These are phyloP conservation scores for Piscicola geometra DNA, from an alignment of 2,888 invertebrate species.

Conservation along the genomic window DNA sequence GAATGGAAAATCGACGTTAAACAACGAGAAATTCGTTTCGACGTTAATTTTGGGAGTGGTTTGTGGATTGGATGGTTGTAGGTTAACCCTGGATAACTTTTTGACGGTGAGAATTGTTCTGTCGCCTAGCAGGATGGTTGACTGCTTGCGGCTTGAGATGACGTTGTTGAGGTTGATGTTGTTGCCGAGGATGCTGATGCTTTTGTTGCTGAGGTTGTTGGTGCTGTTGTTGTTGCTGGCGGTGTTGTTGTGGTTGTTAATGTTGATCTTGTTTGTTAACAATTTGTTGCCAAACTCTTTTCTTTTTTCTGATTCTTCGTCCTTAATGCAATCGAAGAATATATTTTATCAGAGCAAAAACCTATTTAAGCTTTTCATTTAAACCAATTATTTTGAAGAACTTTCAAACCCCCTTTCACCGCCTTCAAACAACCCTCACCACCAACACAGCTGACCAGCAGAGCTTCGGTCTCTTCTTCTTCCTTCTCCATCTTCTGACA, in stretches of 20 bases:
- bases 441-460: too few species aligned
- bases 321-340: too few species aligned
- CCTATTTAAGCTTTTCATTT: too few species aligned
- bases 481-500: conserved; percentile 64
- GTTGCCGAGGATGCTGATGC: conserved; percentile 6
- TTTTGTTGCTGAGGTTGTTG: conserved; percentile 6
- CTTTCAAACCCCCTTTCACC: too few species aligned
- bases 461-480: conserved; percentile 60
- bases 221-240: conserved; percentile 4
- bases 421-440: too few species aligned
- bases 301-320: conserved; percentile 4
- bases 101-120: background rate
- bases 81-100: background rate
- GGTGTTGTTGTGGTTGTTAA: background rate
- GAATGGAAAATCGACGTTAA: conserved; percentile 26
- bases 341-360: too few species aligned
- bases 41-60: conserved; percentile 8
- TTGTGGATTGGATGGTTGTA: background rate
- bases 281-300: conserved; percentile 8
- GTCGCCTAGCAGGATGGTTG: background rate
- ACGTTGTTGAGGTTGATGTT: conserved; percentile 16
- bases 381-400: too few species aligned
- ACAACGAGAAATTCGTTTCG: conserved; percentile 21
- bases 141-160: conserved; percentile 6
- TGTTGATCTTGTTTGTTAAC: conserved; percentile 7